Evolutionary conservation across 2,888 invertebrate genomes (phyloP), one percentile per base, ranked within the genome.

Genomic region (Microdon myrmicae): DNA sequence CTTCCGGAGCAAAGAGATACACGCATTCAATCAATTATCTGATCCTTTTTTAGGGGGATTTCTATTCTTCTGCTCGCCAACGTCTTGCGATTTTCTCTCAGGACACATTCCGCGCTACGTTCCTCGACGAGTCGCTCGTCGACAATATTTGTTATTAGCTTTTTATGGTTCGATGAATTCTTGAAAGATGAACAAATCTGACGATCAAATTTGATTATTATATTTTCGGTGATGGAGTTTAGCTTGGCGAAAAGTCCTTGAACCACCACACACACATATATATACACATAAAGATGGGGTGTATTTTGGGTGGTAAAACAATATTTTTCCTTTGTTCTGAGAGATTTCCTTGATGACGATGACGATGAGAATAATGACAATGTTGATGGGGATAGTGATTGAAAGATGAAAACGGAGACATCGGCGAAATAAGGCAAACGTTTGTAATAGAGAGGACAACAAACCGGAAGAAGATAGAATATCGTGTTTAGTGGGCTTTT

Each of bases 101-200:
- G 10, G 17, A 12, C 22, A 7, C 5, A 28, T 5, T 23, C 12
- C 9, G 31, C 10, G 8, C 4, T n/a, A n/a, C 14, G 26, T 34
- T 12, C 14, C 1, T 6, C 10, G 8, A 37, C 35, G 25, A 26
- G 13, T 37, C 1, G 13, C 13, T 55, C 55, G 44, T 58, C 49
- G 64, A 64, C 64, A 64, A 64, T 64, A 64, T 64, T 64, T 64
- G 64, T 64, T 64, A 64, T 64, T 64, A 64, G 64, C 64, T 64
- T 64, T 64, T 64, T 64, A 64, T 64, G 64, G 58, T 64, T 64
- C 64, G 64, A 43, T 53, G 64, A 58, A 64, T 64, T 64, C 64
- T 64, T 47, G 64, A 64, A 58, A 64, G 64, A 64, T 64, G 64
- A 64, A 64, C 64, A 64, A 64, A 64, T 58, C 64, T 64, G 64